Conservation (phyloP, 1,140 invertebrate species). For the Globodera ellingtonae region DNA sequence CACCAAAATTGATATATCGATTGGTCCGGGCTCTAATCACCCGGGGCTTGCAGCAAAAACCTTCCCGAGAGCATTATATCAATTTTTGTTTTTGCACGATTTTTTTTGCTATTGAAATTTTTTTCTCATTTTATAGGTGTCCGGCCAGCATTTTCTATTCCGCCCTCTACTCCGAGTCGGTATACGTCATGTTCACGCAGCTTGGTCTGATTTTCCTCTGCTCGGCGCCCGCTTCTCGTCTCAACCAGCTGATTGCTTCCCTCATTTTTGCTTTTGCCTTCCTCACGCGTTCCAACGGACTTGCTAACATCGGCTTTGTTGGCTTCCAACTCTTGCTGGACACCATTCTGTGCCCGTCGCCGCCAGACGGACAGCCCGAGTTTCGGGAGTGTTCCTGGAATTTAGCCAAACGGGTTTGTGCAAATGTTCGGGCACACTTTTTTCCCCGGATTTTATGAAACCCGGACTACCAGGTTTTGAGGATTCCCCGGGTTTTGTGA, state of each 20-base stretch:
- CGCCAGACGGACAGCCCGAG: slow-evolving; percentile 23
- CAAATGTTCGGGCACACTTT: no score
- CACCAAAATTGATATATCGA: no score
- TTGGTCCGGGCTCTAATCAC: no score
- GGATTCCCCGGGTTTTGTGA: no score
- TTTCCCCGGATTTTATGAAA: no score
- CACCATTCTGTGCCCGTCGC: slow-evolving; percentile 17
- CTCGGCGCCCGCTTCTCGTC: slow-evolving; percentile 4
- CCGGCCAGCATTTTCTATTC: slow-evolving; percentile 54
- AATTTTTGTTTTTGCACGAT: neutral
- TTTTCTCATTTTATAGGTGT: slow-evolving; percentile 4
- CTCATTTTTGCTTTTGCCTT: slow-evolving; percentile 53
- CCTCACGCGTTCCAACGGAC: slow-evolving; percentile 51
- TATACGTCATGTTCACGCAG: slow-evolving; percentile 48
- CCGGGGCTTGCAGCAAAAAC: no score
- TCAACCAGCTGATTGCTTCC: slow-evolving; percentile 35
- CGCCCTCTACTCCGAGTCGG: slow-evolving; percentile 48
- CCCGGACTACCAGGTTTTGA: no score
- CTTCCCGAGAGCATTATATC: neutral
- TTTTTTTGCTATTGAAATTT: neutral
- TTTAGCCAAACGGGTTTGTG: slow-evolving; percentile 4
- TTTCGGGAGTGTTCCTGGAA: slow-evolving; percentile 36
- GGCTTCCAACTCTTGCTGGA: slow-evolving; percentile 40
- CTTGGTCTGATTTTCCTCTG: slow-evolving; percentile 36
- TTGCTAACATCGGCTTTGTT: slow-evolving; percentile 39